These are phyloP conservation scores for Protophormia terraenovae DNA, from an alignment of 2,888 invertebrate species.

Conservation along the genomic window DNA sequence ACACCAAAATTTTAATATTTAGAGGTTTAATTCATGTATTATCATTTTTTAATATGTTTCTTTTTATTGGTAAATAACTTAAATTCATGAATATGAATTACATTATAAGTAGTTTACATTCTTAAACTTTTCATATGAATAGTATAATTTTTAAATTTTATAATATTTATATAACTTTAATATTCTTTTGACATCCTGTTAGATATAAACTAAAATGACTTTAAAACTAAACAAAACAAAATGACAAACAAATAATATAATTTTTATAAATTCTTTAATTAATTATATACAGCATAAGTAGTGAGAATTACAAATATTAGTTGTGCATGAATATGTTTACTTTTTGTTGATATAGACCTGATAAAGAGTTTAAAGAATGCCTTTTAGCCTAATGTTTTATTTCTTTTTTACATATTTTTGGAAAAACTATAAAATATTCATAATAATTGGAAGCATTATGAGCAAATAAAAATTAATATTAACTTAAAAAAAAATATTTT, in stretches of 20 bases:
- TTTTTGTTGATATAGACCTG: not conserved
- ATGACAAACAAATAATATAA: not conserved
- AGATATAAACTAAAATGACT: constrained; percentile 6
- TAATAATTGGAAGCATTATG: constrained; percentile 23
- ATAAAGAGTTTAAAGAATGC: not conserved
- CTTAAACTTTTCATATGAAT: constrained; percentile 25
- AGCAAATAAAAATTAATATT: not conserved
- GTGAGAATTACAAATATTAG: constrained; percentile 7
- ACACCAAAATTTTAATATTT: not conserved
- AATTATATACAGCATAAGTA: constrained; percentile 14
- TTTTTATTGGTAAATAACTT: constrained; percentile 62
- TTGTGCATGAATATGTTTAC: constrained; percentile 46
- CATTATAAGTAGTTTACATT: constrained; percentile 25
- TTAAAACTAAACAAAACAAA: constrained; percentile 10
- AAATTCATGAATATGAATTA: constrained; percentile 46
- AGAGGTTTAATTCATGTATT: not conserved
- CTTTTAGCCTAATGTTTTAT: not conserved
- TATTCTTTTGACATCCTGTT: constrained; percentile 24
- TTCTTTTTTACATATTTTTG: not conserved
- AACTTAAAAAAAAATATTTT: not conserved
- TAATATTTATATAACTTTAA: constrained; percentile 1
- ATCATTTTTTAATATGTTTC: constrained; percentile 17
- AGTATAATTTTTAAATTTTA: not conserved
- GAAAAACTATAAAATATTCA: not conserved
- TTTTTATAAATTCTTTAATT: not conserved